These are phyloP conservation scores for Mormyrus proboscirostris DNA, from an alignment of 2,797 vertebrate species.

Conservation along the genomic window DNA sequence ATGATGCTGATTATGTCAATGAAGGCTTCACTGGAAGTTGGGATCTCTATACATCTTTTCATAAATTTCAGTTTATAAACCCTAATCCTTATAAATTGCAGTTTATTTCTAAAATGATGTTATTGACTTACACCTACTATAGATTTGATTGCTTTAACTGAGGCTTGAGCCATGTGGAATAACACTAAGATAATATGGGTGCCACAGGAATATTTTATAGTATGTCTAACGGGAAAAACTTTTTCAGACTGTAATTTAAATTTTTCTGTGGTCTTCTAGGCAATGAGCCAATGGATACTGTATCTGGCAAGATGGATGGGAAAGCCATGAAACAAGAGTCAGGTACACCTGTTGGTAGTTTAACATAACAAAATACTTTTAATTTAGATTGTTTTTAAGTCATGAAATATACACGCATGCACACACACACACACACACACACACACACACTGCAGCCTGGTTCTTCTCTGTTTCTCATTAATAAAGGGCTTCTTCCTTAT, in stretches of 20 bases:
- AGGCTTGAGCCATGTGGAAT: background rate
- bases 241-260: background rate
- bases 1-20: constrained; percentile 20
- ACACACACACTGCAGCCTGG: background rate
- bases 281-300: background rate
- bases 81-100: background rate
- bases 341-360: background rate
- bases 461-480: background rate
- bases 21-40: constrained; percentile 20
- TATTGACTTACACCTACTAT: background rate
- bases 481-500: background rate
- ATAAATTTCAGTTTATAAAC: background rate
- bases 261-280: background rate
- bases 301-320: background rate
- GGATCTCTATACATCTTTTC: background rate
- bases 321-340: background rate
- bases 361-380: background rate
- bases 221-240: background rate
- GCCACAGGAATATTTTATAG: background rate
- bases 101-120: background rate
- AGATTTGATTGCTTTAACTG: background rate
- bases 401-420: background rate
- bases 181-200: background rate
- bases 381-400: background rate
- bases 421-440: too few species aligned